Base-by-base conservation (phyloP, 2,113 vertebrate species). In the Sporophila hypoxantha region DNA sequence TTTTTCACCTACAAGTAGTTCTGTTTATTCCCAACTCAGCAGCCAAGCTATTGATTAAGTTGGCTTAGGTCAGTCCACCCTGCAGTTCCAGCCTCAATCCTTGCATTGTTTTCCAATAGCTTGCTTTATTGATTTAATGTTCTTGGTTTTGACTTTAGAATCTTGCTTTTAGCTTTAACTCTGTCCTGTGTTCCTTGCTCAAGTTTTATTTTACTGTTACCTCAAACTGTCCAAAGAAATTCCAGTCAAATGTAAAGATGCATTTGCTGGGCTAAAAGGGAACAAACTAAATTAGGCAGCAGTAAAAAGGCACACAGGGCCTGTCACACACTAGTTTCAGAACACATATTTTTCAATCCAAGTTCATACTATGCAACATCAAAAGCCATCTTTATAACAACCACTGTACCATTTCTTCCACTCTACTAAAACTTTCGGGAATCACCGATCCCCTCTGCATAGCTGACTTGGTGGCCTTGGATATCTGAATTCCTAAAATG, bases 21-120 rank as follows among this genome's bases (percentile, higher is more conserved):
- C 50, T 74, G 41, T 92, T 88, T 87, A 92, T 90, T 75, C 82
- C 73, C 41, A 85, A 36, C 42, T 95, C 79, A 91, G 50, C 89
- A 92, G 53, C 20, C 44, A 88, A 62, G 26, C 2, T 83, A 92
- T 88, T 1, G 50, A 91, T 86, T 69, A 84, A 27, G 17, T 21
- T 65, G 53, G 12, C 26, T 83, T 55, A 85, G 68, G 76, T 60
- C 84, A 82, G 59, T 21, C 74, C 46, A 65, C 53, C 20, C 52
- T 76, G 64, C 41, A 88, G 55, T 86, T 76, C 67, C 66, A 84
- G 37, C 67, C 49, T 81, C 66, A 85, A 59, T 66, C 34, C 47
- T 83, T 76, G 55, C 66, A 73, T 39, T 91, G 76, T 75, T 94
- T 92, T 91, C 82, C 82, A 91, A 71, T 85, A 89, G 18, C 39